Conservation (phyloP, 2,797 vertebrate species). For the Melanotaenia pygmaea region DNA sequence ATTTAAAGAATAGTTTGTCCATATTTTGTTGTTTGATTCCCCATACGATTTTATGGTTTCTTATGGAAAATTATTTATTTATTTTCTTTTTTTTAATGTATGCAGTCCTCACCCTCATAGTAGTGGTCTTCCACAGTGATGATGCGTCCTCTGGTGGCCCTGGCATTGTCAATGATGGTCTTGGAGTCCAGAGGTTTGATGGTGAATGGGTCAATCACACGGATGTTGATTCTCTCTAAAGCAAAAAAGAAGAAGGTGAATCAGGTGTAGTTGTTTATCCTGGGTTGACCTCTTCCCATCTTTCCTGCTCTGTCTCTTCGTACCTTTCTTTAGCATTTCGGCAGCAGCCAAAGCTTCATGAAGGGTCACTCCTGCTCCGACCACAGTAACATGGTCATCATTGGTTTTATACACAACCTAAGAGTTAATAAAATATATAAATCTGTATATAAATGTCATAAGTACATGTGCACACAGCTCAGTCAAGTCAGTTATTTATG, state of each 20-base stretch:
- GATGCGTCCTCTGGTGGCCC: constrained; percentile 90
- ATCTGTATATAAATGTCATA: not conserved
- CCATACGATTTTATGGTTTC: not conserved
- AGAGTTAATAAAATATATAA: not conserved
- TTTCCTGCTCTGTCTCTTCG: not conserved
- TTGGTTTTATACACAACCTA: constrained; percentile 91
- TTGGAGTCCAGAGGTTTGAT: constrained; percentile 95
- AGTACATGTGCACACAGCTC: not conserved
- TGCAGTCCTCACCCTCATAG: constrained; percentile 86
- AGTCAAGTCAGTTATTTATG: not conserved
- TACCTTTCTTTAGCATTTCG: constrained; percentile 93
- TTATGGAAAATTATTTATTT: not conserved
- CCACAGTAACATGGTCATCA: constrained; percentile 93
- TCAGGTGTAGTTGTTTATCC: not conserved
- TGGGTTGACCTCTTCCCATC: not conserved
- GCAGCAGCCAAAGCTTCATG: constrained; percentile 93
- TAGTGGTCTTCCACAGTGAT: constrained; percentile 98
- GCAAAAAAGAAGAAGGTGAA: constrained; percentile 13
- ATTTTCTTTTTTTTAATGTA: not conserved
- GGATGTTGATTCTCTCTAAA: constrained; percentile 89
- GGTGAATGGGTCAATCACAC: constrained; percentile 94
- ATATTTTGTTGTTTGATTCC: too few species aligned
- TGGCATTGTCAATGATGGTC: constrained; percentile 89
- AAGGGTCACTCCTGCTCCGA: constrained; percentile 92
- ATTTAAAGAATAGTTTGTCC: too few species aligned